Conservation (phyloP, 1,140 invertebrate species). For the Plodia interpunctella region DNA sequence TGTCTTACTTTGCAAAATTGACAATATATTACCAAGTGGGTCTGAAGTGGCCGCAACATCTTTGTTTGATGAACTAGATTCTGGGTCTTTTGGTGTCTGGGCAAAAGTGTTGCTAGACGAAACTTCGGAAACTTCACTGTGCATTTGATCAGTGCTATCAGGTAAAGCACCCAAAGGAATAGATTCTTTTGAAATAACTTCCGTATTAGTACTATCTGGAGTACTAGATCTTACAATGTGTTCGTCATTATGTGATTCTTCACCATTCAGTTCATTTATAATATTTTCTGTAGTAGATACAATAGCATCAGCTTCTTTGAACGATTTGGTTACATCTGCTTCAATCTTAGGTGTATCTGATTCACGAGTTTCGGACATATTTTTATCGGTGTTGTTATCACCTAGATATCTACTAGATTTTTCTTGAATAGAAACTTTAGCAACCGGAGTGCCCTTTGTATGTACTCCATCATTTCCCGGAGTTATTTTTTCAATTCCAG, state of each 20-base stretch:
- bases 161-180: slow-evolving; percentile 27
- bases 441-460: background rate
- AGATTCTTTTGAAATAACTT: slow-evolving; percentile 17
- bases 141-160: slow-evolving; percentile 47
- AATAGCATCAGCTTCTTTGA: slow-evolving; percentile 31
- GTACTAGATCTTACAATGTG: slow-evolving; percentile 19
- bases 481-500: background rate
- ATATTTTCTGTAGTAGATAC: slow-evolving; percentile 41
- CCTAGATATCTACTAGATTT: background rate
- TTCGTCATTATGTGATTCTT: slow-evolving; percentile 16
- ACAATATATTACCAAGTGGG: slow-evolving; percentile 50
- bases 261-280: slow-evolving; percentile 1
- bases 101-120: slow-evolving; percentile 39
- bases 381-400: background rate
- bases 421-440: background rate
- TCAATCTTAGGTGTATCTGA: background rate
- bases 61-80: slow-evolving; percentile 22
- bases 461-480: background rate
- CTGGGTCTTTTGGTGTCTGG: slow-evolving; percentile 18
- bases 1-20: slow-evolving; percentile 62
- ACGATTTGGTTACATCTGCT: slow-evolving; percentile 12
- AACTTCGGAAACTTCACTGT: slow-evolving; percentile 42
- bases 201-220: slow-evolving; percentile 54
- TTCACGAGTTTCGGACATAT: background rate
- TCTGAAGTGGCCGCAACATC: slow-evolving; percentile 26